These are phyloP conservation scores for Barypeithes pellucidus DNA, from an alignment of 2,888 invertebrate genomes.

Conservation along the genomic window DNA sequence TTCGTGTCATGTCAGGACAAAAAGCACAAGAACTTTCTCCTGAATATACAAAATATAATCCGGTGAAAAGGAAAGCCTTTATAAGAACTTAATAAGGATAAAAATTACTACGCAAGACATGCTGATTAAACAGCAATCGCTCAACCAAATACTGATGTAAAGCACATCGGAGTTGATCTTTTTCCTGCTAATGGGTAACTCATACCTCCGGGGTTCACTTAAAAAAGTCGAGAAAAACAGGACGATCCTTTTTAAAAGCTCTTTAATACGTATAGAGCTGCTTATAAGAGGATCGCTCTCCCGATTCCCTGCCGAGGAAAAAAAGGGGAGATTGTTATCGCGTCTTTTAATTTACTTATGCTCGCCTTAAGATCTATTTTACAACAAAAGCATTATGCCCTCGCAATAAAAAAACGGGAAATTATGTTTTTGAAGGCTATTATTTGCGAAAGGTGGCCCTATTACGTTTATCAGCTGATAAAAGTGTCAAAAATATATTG, in stretches of 20 bases:
- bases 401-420: constrained; percentile 66
- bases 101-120: constrained; percentile 68
- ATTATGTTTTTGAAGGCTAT: constrained; percentile 57
- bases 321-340: constrained; percentile 84
- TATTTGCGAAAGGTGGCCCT: constrained; percentile 31
- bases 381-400: constrained; percentile 71
- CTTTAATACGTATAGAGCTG: constrained; percentile 61
- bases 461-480: constrained; percentile 41
- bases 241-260: constrained; percentile 66
- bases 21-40: not conserved
- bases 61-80: constrained; percentile 53
- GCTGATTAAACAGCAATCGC: constrained; percentile 69
- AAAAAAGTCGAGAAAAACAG: constrained; percentile 67
- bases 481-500: constrained; percentile 30
- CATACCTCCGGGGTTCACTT: constrained; percentile 67
- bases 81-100: constrained; percentile 67
- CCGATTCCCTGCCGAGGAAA: constrained; percentile 66
- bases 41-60: constrained; percentile 33
- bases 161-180: constrained; percentile 51
- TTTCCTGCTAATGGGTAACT: constrained; percentile 63
- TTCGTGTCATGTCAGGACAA: not conserved
- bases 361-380: constrained; percentile 82
- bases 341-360: constrained; percentile 88
- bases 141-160: constrained; percentile 63
- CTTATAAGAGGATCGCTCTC: constrained; percentile 61